Evolutionary conservation across 1,140 invertebrate species (phyloP), one percentile per base, ranked within the genome.

Genomic region (Sesamia nonagrioides): DNA sequence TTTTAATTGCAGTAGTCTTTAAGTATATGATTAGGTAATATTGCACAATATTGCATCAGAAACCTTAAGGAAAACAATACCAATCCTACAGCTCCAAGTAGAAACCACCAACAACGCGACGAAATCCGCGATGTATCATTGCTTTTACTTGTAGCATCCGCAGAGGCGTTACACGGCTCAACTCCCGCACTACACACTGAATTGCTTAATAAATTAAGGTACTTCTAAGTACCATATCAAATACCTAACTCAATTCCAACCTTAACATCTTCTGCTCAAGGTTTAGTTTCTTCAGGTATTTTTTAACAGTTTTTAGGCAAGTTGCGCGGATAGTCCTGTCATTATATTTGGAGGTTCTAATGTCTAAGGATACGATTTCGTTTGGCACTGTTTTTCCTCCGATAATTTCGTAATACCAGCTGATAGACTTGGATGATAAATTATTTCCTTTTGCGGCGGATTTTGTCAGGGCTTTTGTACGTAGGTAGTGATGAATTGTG

Each of bases 111-210:
- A 54, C 60, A 72, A 78, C 83, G 85, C 86, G 87, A 88, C 89
- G 84, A 90, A 90, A 90, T 84, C 83, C 84, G 83, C 88, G 86
- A 88, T 88, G 88, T 92, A 92, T 92, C 90, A 93, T 90, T 92
- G 91, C 89, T 89, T 93, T 90, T 91, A 88, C 89, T 88, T 88
- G 83, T 86, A 85, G 87, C 88, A 89, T 92, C 88, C 90, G 88
- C 86, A 88, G 86, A 84, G 88, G 88, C 89, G 89, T 86, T 91
- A 66, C 87, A 86, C 86, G 84, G 81, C 84, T 82, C 87, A 80
- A 82, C 87, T 89, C 85, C 86, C 79, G 85, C 86, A 80, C 71
- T 72, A 66, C 71, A 69, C 72, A 75, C 33, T 58, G 74, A 81
- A 87, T 89, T 87, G 88, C 88, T 85, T 87, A 84, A 90, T 86